Evolutionary conservation across 2,113 vertebrate genomes (phyloP), one percentile per base, ranked within the genome.

Genomic region (Fulmarus glacialis): DNA sequence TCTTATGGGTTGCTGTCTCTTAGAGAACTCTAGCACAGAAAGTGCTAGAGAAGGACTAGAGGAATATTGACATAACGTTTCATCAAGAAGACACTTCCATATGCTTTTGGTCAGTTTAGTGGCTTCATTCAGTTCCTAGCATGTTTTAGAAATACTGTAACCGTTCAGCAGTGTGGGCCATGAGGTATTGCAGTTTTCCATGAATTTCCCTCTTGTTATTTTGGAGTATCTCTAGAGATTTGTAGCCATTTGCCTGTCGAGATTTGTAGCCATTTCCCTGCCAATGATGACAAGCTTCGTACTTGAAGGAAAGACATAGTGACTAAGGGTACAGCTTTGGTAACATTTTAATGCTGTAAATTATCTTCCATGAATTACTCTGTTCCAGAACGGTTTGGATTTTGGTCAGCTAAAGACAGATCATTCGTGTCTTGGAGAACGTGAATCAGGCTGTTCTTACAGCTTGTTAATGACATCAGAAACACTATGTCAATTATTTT

Each of bases 401-500:
- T 95, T 92, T 83, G 38, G 66, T 89, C 50, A 63, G 34, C 23
- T 30, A 15, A 86, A 74, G 32, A 26, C 29, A 59, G 20, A 45
- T 87, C 55, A 7, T 84, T 77, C 79, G 38, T 82, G 42, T 68
- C 38, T 72, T 63, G 67, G 47, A 72, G 82, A 82, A 80, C 2
- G 2, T 79, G 45, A 43, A 45, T 82, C 45, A 34, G 20, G 19
- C 72, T 59, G 45, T 90, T 86, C 62, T 87, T 75, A 42, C 22
- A 63, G 45, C n/a, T 64, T 93, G 32, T 36, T 87, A 38, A 47
- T 64, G 58, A 12, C 22, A 30, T 45, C 42, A 87, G 30, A 83
- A 82, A 84, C 0, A 0, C 52, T 47, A 0, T 40, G 30, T 43
- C 32, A 47, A 0, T 84, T 87, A 27, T 63, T 71, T 74, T 23